Conservation (phyloP, 1,140 invertebrate species). For the Lordiphosa collinella region DNA sequence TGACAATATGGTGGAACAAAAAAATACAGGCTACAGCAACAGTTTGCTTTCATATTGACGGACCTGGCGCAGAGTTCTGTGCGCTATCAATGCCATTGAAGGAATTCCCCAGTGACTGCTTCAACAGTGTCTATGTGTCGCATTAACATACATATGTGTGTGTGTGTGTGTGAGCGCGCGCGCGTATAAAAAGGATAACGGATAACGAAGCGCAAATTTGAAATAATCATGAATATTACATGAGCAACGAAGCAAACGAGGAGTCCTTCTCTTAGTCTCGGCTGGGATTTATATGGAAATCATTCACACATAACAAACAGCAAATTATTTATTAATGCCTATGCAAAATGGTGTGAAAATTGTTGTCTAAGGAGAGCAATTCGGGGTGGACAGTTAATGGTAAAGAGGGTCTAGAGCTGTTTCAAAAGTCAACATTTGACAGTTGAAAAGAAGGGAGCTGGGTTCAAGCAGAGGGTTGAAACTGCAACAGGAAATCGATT, state of each 20-base stretch:
- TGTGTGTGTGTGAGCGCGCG: constrained; percentile 15
- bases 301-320: constrained; percentile 55
- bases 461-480: no score
- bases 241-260: constrained; percentile 65
- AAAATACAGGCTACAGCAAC: constrained; percentile 5
- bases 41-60: constrained; percentile 13
- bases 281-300: constrained; percentile 63
- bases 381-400: constrained; percentile 3
- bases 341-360: constrained; percentile 49
- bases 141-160: background rate
- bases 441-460: background rate
- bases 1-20: constrained; percentile 1
- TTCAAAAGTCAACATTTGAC: constrained; percentile 23
- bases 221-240: constrained; percentile 77
- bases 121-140: no score
- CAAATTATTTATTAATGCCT: constrained; percentile 72
- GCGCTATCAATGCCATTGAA: constrained; percentile 10
- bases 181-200: constrained; percentile 69
- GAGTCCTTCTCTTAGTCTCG: constrained; percentile 17
- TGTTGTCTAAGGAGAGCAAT: background rate
- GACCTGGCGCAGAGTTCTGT: background rate
- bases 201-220: constrained; percentile 76
- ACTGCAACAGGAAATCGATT: no score
- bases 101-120: constrained; percentile 4
- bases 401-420: constrained; percentile 34